Percentiles rank a stretch among this genome's conserved stretches.
Conservation (phyloP, 2,113 vertebrate species). For the Mesitornis unicolor region DNA sequence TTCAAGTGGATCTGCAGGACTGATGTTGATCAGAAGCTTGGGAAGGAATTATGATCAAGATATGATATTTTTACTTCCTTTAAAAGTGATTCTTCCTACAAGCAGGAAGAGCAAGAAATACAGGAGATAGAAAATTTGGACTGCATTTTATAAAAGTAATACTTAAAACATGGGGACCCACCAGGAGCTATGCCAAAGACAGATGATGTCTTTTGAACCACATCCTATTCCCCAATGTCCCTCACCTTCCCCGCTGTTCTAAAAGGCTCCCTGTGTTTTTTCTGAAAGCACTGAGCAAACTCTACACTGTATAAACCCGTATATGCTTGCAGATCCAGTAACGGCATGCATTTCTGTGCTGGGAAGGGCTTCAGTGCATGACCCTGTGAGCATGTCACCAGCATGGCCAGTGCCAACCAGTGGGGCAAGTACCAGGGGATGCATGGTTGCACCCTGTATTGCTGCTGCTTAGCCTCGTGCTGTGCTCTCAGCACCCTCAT, state of each 20-base stretch:
- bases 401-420: rapidly evolving
- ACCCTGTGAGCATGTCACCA: not conserved
- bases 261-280: not conserved
- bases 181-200: not conserved
- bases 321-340: not conserved
- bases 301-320: rapidly evolving
- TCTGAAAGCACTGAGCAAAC: not conserved
- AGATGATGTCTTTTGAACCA: not conserved
- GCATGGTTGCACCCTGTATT: not conserved
- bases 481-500: rapidly evolving
- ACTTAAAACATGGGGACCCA: not conserved
- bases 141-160: not conserved
- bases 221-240: rapidly evolving
- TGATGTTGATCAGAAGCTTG: rapidly evolving
- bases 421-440: rapidly evolving
- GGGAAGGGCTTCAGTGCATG: not conserved
- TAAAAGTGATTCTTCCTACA: not conserved
- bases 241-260: not conserved
- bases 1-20: not conserved
- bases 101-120: not conserved
- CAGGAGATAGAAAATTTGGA: not conserved
- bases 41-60: not conserved
- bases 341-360: not conserved
- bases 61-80: not conserved
- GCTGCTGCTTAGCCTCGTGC: not conserved